A percentile compares a stretch with the other conserved stretches of the same genome.
These are phyloP conservation scores for Eumerus sabulonum DNA, from an alignment of 2,888 invertebrate genomes.

Conservation along the genomic window DNA sequence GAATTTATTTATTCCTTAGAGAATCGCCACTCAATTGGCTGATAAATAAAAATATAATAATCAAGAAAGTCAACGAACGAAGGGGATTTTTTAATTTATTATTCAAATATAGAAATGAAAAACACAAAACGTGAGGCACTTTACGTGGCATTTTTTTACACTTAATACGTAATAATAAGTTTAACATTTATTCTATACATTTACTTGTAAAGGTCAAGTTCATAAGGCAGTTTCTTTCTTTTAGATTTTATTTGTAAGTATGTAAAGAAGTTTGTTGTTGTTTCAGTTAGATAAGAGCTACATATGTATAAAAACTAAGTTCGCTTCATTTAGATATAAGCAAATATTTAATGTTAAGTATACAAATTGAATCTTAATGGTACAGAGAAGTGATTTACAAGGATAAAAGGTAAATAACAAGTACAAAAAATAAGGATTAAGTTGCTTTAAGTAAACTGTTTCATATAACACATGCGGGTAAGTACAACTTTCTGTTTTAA, in stretches of 20 bases:
- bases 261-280: slow-evolving; percentile 23
- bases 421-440: neutral
- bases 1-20: too few species aligned
- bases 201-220: slow-evolving; percentile 15
- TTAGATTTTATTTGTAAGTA: slow-evolving; percentile 33
- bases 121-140: slow-evolving; percentile 46
- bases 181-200: slow-evolving; percentile 9
- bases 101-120: neutral
- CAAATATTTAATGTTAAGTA: slow-evolving; percentile 20
- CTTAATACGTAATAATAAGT: slow-evolving; percentile 29
- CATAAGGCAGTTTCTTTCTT: slow-evolving; percentile 42
- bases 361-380: slow-evolving; percentile 30
- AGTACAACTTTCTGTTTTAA: slow-evolving; percentile 37
- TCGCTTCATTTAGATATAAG: too few species aligned
- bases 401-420: slow-evolving; percentile 9
- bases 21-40: too few species aligned
- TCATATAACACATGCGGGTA: slow-evolving; percentile 29
- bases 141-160: slow-evolving; percentile 33
- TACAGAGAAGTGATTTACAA: slow-evolving; percentile 13
- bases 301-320: neutral
- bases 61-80: too few species aligned
- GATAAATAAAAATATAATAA: too few species aligned
- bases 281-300: too few species aligned
- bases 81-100: too few species aligned
- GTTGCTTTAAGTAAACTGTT: slow-evolving; percentile 44